Percentiles rank a stretch among this genome's conserved stretches.
These are phyloP conservation scores for Bos javanicus DNA, from an alignment of 2,113 vertebrate genomes.

Conservation along the genomic window DNA sequence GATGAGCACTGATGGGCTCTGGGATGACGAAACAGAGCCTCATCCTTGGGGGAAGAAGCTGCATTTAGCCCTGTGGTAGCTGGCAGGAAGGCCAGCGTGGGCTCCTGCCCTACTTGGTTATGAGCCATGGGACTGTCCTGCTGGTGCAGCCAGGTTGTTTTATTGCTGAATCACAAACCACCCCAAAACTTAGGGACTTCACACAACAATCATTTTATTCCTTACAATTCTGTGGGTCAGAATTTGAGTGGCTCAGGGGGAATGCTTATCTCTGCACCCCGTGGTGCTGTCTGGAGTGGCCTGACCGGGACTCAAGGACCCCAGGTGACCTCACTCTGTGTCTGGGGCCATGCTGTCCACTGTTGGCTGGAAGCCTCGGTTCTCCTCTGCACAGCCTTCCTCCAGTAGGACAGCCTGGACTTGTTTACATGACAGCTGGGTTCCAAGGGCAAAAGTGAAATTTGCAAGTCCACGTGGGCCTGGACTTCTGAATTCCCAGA, in stretches of 20 bases:
- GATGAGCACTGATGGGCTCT: not conserved
- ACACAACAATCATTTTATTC: not conserved
- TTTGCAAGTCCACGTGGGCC: not conserved
- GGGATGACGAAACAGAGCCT: not conserved
- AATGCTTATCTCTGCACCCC: not conserved
- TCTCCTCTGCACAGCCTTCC: not conserved
- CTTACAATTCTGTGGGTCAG: not conserved
- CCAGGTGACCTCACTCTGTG: not conserved
- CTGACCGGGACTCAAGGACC: rapidly evolving
- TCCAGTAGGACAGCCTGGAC: not conserved
- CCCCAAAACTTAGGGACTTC: not conserved
- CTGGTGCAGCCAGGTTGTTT: not conserved
- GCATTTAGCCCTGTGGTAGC: not conserved
- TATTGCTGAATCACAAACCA: not conserved
- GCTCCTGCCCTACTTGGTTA: not conserved
- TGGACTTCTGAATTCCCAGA: not conserved
- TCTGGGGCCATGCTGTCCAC: not conserved
- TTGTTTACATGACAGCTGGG: not conserved
- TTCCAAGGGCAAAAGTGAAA: not conserved
- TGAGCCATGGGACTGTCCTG: not conserved
- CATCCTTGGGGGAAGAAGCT: not conserved
- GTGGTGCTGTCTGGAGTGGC: no score
- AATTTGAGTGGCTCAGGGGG: not conserved
- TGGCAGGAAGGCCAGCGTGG: not conserved
- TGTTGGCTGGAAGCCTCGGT: not conserved